A percentile compares a stretch with the other conserved stretches of the same genome.
These are phyloP conservation scores for Ctenodactylus gundi DNA, from an alignment of 2,113 vertebrate genomes.

Conservation along the genomic window DNA sequence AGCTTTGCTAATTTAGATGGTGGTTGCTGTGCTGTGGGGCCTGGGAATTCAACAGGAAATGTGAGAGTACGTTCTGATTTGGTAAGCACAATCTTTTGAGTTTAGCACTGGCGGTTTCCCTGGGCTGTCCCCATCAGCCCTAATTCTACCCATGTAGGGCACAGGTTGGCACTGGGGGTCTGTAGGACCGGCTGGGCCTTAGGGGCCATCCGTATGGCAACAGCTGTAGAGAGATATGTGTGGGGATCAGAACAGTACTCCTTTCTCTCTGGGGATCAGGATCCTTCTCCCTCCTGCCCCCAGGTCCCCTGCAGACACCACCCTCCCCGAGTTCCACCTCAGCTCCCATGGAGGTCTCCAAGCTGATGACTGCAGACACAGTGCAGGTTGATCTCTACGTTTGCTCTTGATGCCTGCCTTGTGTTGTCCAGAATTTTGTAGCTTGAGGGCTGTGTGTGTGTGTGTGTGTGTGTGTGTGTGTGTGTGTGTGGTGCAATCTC, in stretches of 20 bases:
- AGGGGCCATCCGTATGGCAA: neutral
- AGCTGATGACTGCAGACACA: too few species aligned
- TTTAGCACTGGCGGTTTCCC: neutral
- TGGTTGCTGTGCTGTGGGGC: neutral
- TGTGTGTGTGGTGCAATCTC: neutral
- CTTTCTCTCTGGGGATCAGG: too few species aligned
- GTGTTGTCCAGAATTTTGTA: too few species aligned
- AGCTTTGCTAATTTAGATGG: neutral
- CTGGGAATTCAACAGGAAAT: neutral
- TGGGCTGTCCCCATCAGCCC: neutral
- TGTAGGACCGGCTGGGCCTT: neutral
- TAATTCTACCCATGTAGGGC: rapidly evolving
- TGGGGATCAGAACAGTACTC: too few species aligned
- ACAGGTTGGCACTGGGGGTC: too few species aligned
- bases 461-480: neutral
- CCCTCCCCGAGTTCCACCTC: too few species aligned
- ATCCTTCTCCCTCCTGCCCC: too few species aligned
- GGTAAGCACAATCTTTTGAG: neutral
- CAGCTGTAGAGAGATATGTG: too few species aligned
- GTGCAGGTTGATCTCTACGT: too few species aligned
- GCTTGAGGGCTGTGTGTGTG: neutral
- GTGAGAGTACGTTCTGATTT: neutral
- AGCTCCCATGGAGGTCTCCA: too few species aligned
- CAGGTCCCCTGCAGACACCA: too few species aligned
- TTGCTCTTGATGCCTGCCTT: too few species aligned